These are phyloP conservation scores for Drosophila mercatorum DNA, from an alignment of 2,888 invertebrate species.

Conservation along the genomic window DNA sequence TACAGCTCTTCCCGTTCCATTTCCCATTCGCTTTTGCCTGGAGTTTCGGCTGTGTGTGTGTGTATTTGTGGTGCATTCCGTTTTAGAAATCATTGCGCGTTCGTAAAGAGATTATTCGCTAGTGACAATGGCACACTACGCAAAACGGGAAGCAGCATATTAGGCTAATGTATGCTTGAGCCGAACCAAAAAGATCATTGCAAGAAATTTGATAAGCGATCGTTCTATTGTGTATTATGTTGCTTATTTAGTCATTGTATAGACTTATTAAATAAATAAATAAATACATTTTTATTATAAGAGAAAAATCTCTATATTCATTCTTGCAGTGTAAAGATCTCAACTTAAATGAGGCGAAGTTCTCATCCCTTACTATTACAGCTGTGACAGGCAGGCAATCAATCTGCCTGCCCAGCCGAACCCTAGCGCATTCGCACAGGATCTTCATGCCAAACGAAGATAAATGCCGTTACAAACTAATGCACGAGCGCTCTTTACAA, in stretches of 20 bases:
- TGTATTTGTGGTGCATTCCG: constrained; percentile 34
- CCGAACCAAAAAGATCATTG: neutral
- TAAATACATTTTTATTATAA: too few species aligned
- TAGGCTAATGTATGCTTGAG: neutral
- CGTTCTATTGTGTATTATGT: neutral
- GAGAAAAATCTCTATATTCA: too few species aligned
- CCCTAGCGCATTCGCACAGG: constrained; percentile 6
- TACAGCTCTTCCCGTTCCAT: constrained; percentile 60
- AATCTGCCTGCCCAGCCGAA: constrained; percentile 2
- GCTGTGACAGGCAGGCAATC: constrained; percentile 8
- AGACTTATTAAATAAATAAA: too few species aligned
- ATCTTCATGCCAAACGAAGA: neutral
- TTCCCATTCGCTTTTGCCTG: constrained; percentile 48
- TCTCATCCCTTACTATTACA: constrained; percentile 29
- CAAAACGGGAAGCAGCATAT: constrained; percentile 7
- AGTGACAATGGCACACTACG: constrained; percentile 48
- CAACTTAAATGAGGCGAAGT: neutral
- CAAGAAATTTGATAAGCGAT: neutral
- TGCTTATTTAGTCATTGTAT: too few species aligned
- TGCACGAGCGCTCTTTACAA: constrained; percentile 5
- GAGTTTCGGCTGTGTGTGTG: constrained; percentile 36
- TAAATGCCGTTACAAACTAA: constrained; percentile 5
- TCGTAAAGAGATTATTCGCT: constrained; percentile 50
- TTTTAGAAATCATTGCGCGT: constrained; percentile 52
- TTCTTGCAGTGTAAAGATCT: neutral